Evolutionary conservation across 2,797 vertebrate genomes (phyloP).

Genomic region (Delichon dasypus): DNA sequence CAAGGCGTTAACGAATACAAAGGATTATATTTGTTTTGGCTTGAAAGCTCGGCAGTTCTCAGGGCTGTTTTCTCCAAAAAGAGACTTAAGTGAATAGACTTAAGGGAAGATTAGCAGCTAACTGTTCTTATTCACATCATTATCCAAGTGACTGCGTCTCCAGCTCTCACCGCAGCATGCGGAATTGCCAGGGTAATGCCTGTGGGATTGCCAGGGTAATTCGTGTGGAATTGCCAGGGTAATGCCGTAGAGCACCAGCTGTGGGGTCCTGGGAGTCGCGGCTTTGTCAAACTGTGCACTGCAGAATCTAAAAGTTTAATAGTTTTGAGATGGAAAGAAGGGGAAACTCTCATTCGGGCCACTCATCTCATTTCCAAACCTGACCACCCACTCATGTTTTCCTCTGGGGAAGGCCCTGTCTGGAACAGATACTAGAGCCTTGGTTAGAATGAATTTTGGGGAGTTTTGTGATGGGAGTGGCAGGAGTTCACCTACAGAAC

Average conservation of each 20-base stretch:
- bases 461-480: not conserved
- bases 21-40: not conserved
- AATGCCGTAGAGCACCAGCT: not conserved
- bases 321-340: not conserved
- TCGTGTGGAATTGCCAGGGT: not conserved
- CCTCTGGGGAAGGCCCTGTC: slow-evolving; percentile 45
- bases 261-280: not conserved
- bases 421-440: slow-evolving; percentile 47
- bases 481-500: slow-evolving; percentile 40
- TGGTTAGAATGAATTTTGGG: slow-evolving; percentile 46
- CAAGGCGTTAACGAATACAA: not conserved
- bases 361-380: slow-evolving; percentile 41
- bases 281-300: not conserved
- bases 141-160: slow-evolving; percentile 10
- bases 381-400: slow-evolving; percentile 30
- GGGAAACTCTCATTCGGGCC: not conserved
- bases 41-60: not conserved
- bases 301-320: not conserved
- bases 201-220: not conserved
- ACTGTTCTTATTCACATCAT: not conserved
- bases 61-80: not conserved
- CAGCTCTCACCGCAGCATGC: not conserved
- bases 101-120: not conserved
- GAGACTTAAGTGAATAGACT: not conserved
- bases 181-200: not conserved